These are phyloP conservation scores for Tetragnatha versicolor DNA, from an alignment of 1,140 invertebrate species.

Conservation along the genomic window DNA sequence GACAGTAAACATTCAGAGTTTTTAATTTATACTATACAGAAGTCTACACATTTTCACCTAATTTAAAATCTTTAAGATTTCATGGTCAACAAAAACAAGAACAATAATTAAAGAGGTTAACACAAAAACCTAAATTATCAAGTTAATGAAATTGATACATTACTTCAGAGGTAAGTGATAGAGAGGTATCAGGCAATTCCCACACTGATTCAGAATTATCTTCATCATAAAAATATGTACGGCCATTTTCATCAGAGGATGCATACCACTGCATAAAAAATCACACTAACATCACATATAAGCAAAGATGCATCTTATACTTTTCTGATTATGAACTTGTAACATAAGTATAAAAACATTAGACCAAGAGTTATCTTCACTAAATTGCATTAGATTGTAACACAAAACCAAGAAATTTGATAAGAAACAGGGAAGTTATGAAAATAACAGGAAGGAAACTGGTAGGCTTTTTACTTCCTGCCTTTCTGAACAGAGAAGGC, in stretches of 20 bases:
- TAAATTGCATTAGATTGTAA: neutral
- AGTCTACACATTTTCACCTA: neutral
- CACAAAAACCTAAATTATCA: neutral
- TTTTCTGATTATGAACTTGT: too few relatives aligned
- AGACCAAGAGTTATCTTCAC: too few relatives aligned
- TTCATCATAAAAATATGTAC: conserved; percentile 72
- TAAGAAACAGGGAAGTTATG: conserved; percentile 34
- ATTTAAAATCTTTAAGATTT: neutral
- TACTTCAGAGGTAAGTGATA: conserved; percentile 41
- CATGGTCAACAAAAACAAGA: neutral
- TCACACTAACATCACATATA: too few relatives aligned
- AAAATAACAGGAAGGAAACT: conserved; percentile 34
- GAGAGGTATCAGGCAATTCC: conserved; percentile 66
- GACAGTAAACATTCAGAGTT: neutral
- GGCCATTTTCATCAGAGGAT: conserved; percentile 69
- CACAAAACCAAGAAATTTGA: neutral
- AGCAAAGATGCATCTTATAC: too few relatives aligned
- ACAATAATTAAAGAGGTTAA: neutral
- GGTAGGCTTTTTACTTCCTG: conserved; percentile 6
- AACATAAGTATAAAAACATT: too few relatives aligned
- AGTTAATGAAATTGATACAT: neutral
- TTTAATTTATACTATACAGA: neutral
- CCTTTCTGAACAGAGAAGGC: too few relatives aligned
- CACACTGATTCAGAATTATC: conserved; percentile 71
- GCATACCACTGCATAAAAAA: conserved; percentile 70